Evolutionary conservation across 2,888 invertebrate genomes (phyloP), one percentile per base, ranked within the genome.

Genomic region (Aricia artaxerxes): DNA sequence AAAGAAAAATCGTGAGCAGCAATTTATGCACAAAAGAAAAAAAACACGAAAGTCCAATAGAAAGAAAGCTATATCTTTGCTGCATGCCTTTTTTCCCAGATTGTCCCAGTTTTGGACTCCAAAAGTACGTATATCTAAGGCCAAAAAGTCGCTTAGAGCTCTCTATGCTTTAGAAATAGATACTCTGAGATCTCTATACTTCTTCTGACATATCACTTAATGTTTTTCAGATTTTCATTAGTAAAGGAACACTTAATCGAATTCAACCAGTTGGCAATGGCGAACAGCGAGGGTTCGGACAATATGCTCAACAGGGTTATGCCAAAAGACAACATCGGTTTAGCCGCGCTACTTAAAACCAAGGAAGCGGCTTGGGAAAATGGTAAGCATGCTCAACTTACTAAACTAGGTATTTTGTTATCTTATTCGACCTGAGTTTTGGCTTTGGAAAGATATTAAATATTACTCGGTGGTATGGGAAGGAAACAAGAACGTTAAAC

Each of bases 271-370:
- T 95, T 99, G 87, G 99, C 99, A 40, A 99, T 99, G 98, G 98
- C 99, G 40, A 99, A 99, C 91, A 99, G 99, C 38, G 99, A 99
- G 88, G 99, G 99, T 77, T 98, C 98, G 76, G 99, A 99, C 90
- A 98, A 99, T 91, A 99, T 99, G 99, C 94, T 99, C 87, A 99
- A 99, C 94, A 96, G 99, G 84, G 99, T 99, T 77, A 99, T 99
- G 99, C 99, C 99, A 79, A 99, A 99, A 89, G 99, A 99, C 94
- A 99, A 99, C 95, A 99, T 99, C 86, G 99, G 99, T 5, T 94
- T 99, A 83, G 99, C 99, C 31, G 99, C 99, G 5, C 95, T 99
- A 83, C 95, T 99, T 79, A 98, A 98, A 92, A 99, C 99, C 73
- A 99, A 98, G 87, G 98, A 99, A 88, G 97, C 97, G 78, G 98